Base-by-base conservation (phyloP, 2,113 vertebrate species). In the Corydoras maculifer region DNA sequence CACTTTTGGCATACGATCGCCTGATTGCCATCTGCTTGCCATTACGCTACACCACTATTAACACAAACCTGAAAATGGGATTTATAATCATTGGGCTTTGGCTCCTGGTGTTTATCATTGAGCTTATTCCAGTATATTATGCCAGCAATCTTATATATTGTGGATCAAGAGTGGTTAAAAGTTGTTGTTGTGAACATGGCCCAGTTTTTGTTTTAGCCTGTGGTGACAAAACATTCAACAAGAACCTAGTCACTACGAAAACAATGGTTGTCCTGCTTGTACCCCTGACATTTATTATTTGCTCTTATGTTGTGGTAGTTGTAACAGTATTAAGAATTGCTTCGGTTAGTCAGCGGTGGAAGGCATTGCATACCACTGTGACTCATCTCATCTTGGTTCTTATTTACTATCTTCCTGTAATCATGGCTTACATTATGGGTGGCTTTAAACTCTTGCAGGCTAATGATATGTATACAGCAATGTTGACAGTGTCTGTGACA, bases 1-100 rank as follows among this genome's bases (percentile, higher is more conserved):
- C 82, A 13, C 62, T 83, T 9, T 54, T 83, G 62, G 78, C 82
- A 0, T 83, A 81, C 54, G 82, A 83, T 59, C 76, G 79, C 12
- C 67, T 83, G 9, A 13, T 83, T 32, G 82, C 82, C 11, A 83
- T 83, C n/a, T 83, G 78, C 58, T 74, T 76, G 53, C 82, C 82
- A 59, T 71, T 83, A 15, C 79, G 62, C 13, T 83, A 83, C 68
- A 14, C 74, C 5, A 73, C 65, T 2, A 80, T 83, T 12, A 79
- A 80, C 65, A 78, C 78, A 12, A 83, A 78, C 31, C 30, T 58
- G 25, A 70, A 61, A 31, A 83, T 81, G 74, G 57, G 49, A 3
- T 48, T 83, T 4, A 80, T 81, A 5, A 64, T 83, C 54, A 53
- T 30, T 8, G 72, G 50, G 9, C 29, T 75, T 58, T 83, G 82